Base-by-base conservation (phyloP, 2,113 vertebrate genomes). In the Periophthalmodon schlosseri region DNA sequence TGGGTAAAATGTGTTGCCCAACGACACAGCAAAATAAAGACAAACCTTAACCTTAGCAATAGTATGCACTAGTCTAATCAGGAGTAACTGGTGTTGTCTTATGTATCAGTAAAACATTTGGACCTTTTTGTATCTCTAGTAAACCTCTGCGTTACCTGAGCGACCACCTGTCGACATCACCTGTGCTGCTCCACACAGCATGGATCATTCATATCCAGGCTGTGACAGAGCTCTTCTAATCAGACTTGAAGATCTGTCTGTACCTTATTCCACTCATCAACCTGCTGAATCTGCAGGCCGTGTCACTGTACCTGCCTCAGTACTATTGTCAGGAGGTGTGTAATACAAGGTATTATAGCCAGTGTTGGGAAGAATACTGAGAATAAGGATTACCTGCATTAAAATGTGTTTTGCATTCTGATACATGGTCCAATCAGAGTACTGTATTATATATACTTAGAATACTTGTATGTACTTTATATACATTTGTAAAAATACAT, bases 231-330 rank as follows among this genome's bases (percentile, higher is more conserved):
- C 36, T 18, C 24, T 63, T 58, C 20, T 63, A 64, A 71, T 76
- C 47, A 8, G 57, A 52, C 23, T 57, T 72, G 68, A 60, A 24
- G 4, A 68, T 16, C 14, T 13, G n/a, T 47, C 44, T 46, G 47
- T 3, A 61, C 54, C 1, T 46, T 64, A 44, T 56, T 20, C 23
- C 7, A 9, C 49, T 16, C 76, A 52, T 58, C 70, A 64, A 74
- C 57, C 76, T 79, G 68, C 24, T 65, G 66, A 49, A 69, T 39
- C 52, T 9, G 2, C 34, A 44, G 21, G 24, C 34, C 5, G 13
- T 52, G 74, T 16, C 56, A 70, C 67, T 34, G 61, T 64, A 70
- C 44, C 79, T 23, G n/a, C 57, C 4, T 44, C 47, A n/a, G 63
- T 57, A 44, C 54, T 69, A 24, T 21, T 4, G 46, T 18, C 28